phyloP scores from a whole-genome alignment of 1,140 invertebrate species.

The Thaumatotibia leucotreta region DNA sequence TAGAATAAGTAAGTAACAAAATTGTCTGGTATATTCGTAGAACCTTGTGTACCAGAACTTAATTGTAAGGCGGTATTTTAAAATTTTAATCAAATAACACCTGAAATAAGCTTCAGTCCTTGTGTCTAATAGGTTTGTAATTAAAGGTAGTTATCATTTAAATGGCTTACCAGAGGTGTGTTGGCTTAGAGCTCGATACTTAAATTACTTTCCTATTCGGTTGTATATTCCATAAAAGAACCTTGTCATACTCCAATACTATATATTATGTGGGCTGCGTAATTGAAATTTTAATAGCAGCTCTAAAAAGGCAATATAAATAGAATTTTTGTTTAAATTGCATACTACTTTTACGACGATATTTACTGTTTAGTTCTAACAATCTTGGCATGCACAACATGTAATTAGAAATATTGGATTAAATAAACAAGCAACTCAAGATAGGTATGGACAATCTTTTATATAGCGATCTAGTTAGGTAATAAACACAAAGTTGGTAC shows the following conservation, averaged over 20 bases:
- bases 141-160: conserved; percentile 40
- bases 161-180: conserved; percentile 10
- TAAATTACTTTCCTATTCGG: conserved; percentile 6
- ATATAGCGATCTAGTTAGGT: no score
- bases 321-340: background rate
- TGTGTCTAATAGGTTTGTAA: conserved; percentile 45
- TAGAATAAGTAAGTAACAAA: conserved; percentile 37
- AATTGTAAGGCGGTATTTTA: conserved; percentile 49
- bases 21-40: conserved; percentile 39
- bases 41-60: conserved; percentile 41
- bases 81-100: conserved; percentile 68
- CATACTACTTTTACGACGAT: background rate
- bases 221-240: background rate
- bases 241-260: conserved; percentile 30
- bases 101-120: conserved; percentile 61
- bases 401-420: no score
- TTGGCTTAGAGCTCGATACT: background rate
- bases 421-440: no score
- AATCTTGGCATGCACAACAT: background rate
- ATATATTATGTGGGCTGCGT: conserved; percentile 17
- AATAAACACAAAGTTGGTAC: no score
- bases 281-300: background rate
- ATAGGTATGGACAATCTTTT: no score
- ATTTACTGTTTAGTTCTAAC: background rate
- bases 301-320: background rate